Base-by-base conservation (phyloP, 2,797 vertebrate species). In the Sebastolobus alascanus region DNA sequence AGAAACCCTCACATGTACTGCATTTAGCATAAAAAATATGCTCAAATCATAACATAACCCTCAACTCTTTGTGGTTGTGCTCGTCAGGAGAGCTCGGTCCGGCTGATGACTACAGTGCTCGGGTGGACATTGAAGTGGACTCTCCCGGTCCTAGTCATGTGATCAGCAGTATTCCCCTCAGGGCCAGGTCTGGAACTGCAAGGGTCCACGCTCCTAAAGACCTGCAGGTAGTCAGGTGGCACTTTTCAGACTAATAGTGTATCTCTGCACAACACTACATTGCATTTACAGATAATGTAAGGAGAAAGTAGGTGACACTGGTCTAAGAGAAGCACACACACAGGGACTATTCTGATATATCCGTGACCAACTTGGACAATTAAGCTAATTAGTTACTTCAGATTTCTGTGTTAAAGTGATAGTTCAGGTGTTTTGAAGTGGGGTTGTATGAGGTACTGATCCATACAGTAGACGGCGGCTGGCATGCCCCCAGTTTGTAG, bases 91-190 rank as follows among this genome's bases (percentile, higher is more conserved):
- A 94, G 56, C 94, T 99, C 7, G 96, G 96, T 37, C 93, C 94
- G 31, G 94, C 97, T 0, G 97, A 99, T 85, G 97, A 98, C 59
- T 98, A 97, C 90, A 82, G 90, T 58, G 99, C 97, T 75, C 97
- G 96, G 77, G 94, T 99, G 73, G 97, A 99, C 79, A 89, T 99
- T 40, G 98, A 99, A 94, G 91, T 99, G 82, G 98, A 99, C 90
- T 97, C 96, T 84, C 97, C 98, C 29, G 97, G 97, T 71, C 96
- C 96, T 9, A 96, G 96, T 85, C 95, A 94, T 78, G 94, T 98
- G 43, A 97, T 99, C 87, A 95, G 89, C 82, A 98, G 96, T 86
- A 81, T 99, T 91, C 91, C 90, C 11, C 94, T 99, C 63, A 94
- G 89, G 90, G 98, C 97, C 74, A 96, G 97, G 90, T 96, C 95